Conservation (phyloP, 2,888 invertebrate genomes). For the Escarpia spicata region DNA sequence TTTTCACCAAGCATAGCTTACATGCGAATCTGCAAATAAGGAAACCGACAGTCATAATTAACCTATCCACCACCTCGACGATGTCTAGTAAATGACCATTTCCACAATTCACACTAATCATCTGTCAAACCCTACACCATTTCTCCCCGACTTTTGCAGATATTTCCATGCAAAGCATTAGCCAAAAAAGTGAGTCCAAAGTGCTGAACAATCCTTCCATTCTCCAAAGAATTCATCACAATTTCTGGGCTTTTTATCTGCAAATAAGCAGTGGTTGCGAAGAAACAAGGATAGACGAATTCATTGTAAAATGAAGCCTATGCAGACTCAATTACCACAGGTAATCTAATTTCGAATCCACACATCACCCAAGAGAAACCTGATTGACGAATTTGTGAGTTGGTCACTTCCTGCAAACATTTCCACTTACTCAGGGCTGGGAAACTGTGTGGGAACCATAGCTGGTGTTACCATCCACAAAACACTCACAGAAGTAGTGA, state of each 20-base stretch:
- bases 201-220: neutral
- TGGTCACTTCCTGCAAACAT: neutral
- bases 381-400: neutral
- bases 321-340: neutral
- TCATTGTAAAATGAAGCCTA: neutral
- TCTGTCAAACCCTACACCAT: neutral
- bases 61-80: neutral
- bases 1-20: neutral
- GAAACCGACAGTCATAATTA: neutral
- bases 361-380: neutral
- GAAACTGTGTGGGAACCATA: neutral
- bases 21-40: slow-evolving; percentile 52
- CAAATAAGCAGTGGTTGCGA: neutral
- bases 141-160: neutral
- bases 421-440: neutral
- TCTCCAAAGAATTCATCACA: neutral
- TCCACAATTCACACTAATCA: slow-evolving; percentile 9
- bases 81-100: neutral
- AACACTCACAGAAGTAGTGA: neutral
- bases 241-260: neutral
- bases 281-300: neutral
- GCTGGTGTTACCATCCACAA: neutral
- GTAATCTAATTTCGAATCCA: neutral
- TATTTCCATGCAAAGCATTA: neutral
- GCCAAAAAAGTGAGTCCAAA: neutral